Percentiles rank a stretch among this genome's conserved stretches.
Conservation (phyloP, 2,888 invertebrate species). For the Agrotis segetum region DNA sequence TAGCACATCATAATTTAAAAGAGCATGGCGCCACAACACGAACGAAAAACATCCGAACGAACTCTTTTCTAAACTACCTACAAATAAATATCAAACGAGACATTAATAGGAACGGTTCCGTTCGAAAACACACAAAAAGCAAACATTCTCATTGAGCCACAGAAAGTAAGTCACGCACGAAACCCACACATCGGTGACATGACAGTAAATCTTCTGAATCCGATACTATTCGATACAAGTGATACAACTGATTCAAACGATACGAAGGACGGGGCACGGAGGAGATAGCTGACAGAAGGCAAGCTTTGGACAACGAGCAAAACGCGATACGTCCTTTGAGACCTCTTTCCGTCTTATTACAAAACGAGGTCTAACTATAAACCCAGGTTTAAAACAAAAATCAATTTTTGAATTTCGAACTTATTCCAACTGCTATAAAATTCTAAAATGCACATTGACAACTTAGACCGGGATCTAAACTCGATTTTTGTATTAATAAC, state of each 20-base stretch:
- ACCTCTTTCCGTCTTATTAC: no score
- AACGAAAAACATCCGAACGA: background rate
- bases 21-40: background rate
- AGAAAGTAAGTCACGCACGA: constrained; percentile 51
- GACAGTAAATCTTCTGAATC: constrained; percentile 60
- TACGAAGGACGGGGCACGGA: constrained; percentile 11
- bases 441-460: no score
- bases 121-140: constrained; percentile 15
- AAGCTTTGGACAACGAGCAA: background rate
- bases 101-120: constrained; percentile 28
- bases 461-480: no score
- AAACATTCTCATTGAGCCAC: constrained; percentile 40
- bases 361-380: no score
- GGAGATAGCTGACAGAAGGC: constrained; percentile 18
- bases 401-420: no score
- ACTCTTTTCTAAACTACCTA: constrained; percentile 6
- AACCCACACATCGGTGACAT: constrained; percentile 59
- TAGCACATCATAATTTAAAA: background rate
- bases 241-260: constrained; percentile 43
- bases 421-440: no score
- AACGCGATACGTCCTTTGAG: no score
- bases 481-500: no score
- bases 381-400: no score
- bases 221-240: constrained; percentile 50
- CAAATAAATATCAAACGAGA: constrained; percentile 20